A percentile compares a stretch with the other conserved stretches of the same genome.
Evolutionary conservation across 2,113 vertebrate genomes (phyloP).

Genomic region (Myrmecobius fasciatus): DNA sequence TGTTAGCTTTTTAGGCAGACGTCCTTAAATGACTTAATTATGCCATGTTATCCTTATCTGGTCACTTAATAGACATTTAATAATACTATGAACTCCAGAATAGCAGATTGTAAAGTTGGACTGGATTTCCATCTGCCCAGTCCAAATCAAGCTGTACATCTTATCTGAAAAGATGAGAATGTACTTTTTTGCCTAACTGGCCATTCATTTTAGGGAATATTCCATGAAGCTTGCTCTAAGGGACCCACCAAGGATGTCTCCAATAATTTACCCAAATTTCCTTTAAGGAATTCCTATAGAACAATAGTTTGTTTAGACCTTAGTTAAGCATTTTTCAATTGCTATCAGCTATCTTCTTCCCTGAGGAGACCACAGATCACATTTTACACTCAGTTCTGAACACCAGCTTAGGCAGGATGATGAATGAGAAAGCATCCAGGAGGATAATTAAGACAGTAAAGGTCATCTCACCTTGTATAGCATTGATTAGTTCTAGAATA

Average conservation of each 20-base stretch:
- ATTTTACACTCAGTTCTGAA: background rate
- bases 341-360: background rate
- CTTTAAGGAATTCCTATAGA: too few relatives aligned
- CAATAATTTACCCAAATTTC: too few relatives aligned
- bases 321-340: background rate
- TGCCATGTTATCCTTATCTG: too few relatives aligned
- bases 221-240: background rate
- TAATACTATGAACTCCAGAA: background rate
- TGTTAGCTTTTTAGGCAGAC: background rate
- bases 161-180: background rate
- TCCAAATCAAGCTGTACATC: too few relatives aligned
- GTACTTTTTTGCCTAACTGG: background rate
- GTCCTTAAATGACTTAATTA: background rate
- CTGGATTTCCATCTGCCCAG: too few relatives aligned
- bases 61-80: too few relatives aligned
- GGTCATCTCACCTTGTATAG: background rate
- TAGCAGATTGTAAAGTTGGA: too few relatives aligned
- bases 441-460: background rate
- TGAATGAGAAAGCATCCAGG: background rate
- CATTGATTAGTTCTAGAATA: background rate
- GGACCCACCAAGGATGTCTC: too few relatives aligned
- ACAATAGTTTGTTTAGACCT: background rate
- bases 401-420: too few relatives aligned
- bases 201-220: background rate
- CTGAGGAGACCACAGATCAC: background rate